Evolutionary conservation across 2,113 vertebrate genomes (phyloP).

Genomic region (Takifugu bimaculatus): DNA sequence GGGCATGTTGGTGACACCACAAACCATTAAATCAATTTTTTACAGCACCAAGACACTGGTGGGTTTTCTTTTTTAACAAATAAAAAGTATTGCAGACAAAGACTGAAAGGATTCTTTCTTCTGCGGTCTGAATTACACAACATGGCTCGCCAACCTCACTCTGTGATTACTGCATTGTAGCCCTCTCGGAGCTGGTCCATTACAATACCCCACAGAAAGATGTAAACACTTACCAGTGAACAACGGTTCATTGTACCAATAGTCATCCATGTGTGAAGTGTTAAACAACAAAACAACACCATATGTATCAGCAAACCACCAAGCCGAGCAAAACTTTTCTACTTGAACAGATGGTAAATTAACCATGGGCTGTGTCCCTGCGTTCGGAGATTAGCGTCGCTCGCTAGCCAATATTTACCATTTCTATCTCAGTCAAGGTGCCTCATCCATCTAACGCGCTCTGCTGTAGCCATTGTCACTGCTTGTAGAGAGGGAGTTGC

Average conservation of each 20-base stretch:
- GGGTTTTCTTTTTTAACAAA: background rate
- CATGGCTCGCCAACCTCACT: constrained; percentile 29
- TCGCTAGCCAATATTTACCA: too few species aligned
- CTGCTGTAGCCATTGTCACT: too few species aligned
- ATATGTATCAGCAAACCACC: constrained; percentile 37
- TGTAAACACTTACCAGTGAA: constrained; percentile 61
- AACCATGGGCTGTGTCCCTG: too few species aligned
- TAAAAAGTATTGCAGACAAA: background rate
- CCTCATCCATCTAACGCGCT: too few species aligned
- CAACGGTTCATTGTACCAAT: constrained; percentile 67
- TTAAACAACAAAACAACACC: constrained; percentile 56
- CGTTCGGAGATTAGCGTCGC: too few species aligned
- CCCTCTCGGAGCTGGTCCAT: constrained; percentile 51
- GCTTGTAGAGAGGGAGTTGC: background rate
- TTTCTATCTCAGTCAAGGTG: too few species aligned
- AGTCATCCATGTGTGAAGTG: constrained; percentile 48
- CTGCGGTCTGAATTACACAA: constrained; percentile 15
- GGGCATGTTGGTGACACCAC: constrained; percentile 51
- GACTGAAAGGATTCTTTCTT: background rate
- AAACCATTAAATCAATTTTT: constrained; percentile 39
- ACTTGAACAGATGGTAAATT: too few species aligned
- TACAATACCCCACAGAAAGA: constrained; percentile 53
- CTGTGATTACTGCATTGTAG: constrained; percentile 52
- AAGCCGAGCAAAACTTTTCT: constrained; percentile 5
- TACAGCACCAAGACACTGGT: constrained; percentile 8